Base-by-base conservation (phyloP, 1,140 invertebrate genomes). In the Drosophila pseudoobscura region DNA sequence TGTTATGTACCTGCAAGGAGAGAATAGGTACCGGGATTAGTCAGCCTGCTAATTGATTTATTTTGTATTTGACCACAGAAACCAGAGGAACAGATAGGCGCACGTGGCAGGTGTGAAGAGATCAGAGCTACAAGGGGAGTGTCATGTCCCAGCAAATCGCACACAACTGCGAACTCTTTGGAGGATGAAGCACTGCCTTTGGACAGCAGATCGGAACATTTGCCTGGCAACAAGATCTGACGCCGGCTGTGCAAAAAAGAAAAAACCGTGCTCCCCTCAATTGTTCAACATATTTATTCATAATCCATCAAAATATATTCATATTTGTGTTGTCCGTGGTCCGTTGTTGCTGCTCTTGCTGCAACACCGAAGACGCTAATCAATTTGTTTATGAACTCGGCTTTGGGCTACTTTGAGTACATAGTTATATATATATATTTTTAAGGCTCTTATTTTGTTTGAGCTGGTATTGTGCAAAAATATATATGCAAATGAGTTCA, bases 31-130 rank as follows among this genome's bases (percentile, higher is more conserved):
- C 15, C 44, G 7, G 26, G 24, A 70, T 88, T 83, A 74, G 66
- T 80, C 76, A 84, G 58, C 22, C n/a, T 71, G 78, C 78, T 89
- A 89, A 89, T 89, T 88, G 68, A 75, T 80, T 89, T 88, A 89
- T 88, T 88, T 84, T 76, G 79, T 82, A 83, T 79, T 89, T 80
- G 66, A 62, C 43, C 54, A 75, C 41, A 54, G 68, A 43, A 70
- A 63, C 44, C 66, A 26, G 24, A 26, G 4, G 20, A 20, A 5
- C 31, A 59, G 46, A 24, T 60, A 11, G 50, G 54, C 53, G 54
- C 50, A 58, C 62, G 70, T 79, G 61, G 31, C 68, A 68, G 57
- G 77, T 89, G 85, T 78, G 74, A 89, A 85, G 58, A 69, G 57
- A 66, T 62, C 41, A 55, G 56, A 52, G 26, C 64, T 31, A 24